Base-by-base conservation (phyloP, 1,140 invertebrate genomes). In the Drosophila guanche region DNA sequence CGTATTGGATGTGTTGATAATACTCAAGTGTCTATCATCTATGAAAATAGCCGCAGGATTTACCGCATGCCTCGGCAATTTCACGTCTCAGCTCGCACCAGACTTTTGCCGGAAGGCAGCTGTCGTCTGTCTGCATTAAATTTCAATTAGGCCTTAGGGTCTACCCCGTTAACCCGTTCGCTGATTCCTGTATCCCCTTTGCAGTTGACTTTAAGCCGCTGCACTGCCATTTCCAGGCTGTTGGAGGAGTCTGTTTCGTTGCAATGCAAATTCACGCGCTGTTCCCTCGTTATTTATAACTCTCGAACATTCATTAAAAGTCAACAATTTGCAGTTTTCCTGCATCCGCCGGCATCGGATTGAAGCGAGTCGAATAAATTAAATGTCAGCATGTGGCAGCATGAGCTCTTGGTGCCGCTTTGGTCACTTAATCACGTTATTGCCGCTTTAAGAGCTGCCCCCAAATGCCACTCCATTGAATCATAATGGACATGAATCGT, bases 221-320 rank as follows among this genome's bases (percentile, higher is more conserved):
- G 33, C 33, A 33, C 61, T 25, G 62, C 46, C 48, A 50, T 37
- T 47, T 42, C 29, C 37, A n/a, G 29, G 46, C 46, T 42, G 20
- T 2, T 16, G 22, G 20, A 68, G 62, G n/a, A 20, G 16, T 20
- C 16, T 1, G 16, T 20, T 20, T 68, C 48, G 29, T 27, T 66
- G 42, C 23, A 29, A 55, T 67, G 43, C 33, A 67, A 67, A 68
- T 55, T 40, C 50, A 4, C 27, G 3, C 12, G 22, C n/a, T 27
- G 52, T 59, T 59, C 16, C 16, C 16, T 20, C 45, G 79, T 70
- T 58, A 70, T 61, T 79, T 68, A 79, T 79, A 68, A 70, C 68
- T 51, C 58, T 83, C 61, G 58, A 63, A 83, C 83, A 81, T 80
- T 81, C 73, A 80, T 81, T 62, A 69, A 77, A 80, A 72, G 53